A percentile compares a stretch with the other conserved stretches of the same genome.
Evolutionary conservation across 2,113 vertebrate genomes (phyloP).

Genomic region (Chaenocephalus aceratus): DNA sequence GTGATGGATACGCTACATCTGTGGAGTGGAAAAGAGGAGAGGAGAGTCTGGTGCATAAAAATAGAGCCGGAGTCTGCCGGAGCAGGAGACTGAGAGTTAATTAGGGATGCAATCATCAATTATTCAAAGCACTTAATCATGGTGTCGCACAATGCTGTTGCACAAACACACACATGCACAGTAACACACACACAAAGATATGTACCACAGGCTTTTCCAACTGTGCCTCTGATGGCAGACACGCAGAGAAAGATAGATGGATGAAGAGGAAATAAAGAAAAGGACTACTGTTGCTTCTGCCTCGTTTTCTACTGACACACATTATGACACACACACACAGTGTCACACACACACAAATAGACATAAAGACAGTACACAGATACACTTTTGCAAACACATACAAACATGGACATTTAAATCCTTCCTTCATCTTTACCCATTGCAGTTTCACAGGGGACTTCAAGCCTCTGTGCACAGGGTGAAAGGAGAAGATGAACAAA

Average conservation of each 20-base stretch:
- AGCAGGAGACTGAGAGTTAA: constrained; percentile 76
- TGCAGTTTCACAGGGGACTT: neutral
- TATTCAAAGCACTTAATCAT: constrained; percentile 84
- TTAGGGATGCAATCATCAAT: constrained; percentile 81
- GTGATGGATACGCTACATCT: constrained; percentile 67
- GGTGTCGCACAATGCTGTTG: constrained; percentile 57
- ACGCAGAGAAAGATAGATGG: constrained; percentile 23
- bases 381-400: neutral
- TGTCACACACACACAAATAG: neutral
- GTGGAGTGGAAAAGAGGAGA: constrained; percentile 44
- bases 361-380: neutral
- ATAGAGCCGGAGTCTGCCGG: constrained; percentile 51
- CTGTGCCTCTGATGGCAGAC: constrained; percentile 29
- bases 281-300: constrained; percentile 15
- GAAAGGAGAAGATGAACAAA: no score
- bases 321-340: neutral
- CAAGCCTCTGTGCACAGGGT: neutral
- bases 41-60: constrained; percentile 62
- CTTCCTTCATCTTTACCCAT: neutral
- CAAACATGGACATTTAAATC: neutral
- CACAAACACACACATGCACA: constrained; percentile 64
- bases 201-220: constrained; percentile 34
- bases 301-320: constrained; percentile 12
- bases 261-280: constrained; percentile 25
- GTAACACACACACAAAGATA: constrained; percentile 23